Conservation (phyloP, 1,140 invertebrate genomes). For the Solenopsis fugax region DNA sequence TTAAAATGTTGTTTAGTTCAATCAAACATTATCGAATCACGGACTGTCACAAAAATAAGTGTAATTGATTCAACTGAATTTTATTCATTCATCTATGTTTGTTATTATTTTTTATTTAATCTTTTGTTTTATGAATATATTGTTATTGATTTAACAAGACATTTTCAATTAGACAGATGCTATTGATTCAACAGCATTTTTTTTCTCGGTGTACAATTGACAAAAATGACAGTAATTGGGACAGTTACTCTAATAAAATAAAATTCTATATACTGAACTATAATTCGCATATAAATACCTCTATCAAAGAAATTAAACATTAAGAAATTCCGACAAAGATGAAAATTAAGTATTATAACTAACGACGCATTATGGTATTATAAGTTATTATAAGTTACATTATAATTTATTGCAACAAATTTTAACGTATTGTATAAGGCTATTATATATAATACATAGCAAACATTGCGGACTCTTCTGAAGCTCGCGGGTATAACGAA, state of each 20-base stretch:
- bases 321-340: not conserved
- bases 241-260: not conserved
- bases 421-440: not conserved
- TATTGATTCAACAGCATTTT: too few species aligned
- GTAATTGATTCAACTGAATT: too few species aligned
- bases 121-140: too few species aligned
- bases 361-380: not conserved
- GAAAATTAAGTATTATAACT: not conserved
- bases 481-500: constrained; percentile 30
- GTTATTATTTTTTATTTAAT: too few species aligned
- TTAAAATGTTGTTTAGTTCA: too few species aligned
- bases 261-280: not conserved
- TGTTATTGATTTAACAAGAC: too few species aligned
- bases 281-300: not conserved
- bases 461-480: not conserved
- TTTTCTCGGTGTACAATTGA: too few species aligned
- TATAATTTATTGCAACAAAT: not conserved
- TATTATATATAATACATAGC: not conserved
- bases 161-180: too few species aligned
- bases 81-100: too few species aligned
- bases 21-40: too few species aligned
- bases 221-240: too few species aligned
- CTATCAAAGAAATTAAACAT: not conserved
- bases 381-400: not conserved
- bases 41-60: too few species aligned